Evolutionary conservation across 2,888 invertebrate genomes (phyloP), one percentile per base, ranked within the genome.

Genomic region (Endotricha flammealis): DNA sequence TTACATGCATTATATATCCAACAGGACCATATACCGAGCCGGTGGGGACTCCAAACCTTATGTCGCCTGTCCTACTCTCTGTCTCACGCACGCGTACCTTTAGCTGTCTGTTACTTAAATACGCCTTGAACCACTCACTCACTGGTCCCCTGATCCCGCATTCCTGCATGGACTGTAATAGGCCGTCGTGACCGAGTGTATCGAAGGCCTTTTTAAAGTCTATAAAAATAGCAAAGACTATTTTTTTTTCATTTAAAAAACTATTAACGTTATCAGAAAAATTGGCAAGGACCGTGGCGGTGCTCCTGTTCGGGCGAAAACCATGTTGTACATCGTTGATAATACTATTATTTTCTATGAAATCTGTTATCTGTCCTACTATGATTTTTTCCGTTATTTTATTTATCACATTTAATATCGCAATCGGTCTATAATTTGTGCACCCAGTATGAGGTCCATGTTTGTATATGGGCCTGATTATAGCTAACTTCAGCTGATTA

Each of bases 81-180:
- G 7, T 12, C 20, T 25, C 29, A 13, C 16, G 0, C 2, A 38
- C 29, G 1, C n/a, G 4, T n/a, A 20, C 25, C 9, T 25, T 12
- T 3, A 34, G 13, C 12, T 22, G 10, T 16, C 30, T 27, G 4
- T 23, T 7, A 10, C 13, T 32, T 4, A 28, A 9, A 12, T 28
- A 28, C 8, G 10, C 28, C 9, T 12, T 10, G 7, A 28, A 28
- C 28, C 42, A 45, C 1, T 12, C n/a, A n/a, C 37, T 47, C 5
- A 12, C 28, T 6, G 48, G 44, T 1, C 45, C 46, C 1, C 41
- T 20, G 2, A 48, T 41, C 3, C 48, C 48, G 34, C 46, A 50
- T 12, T 50, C 46, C 1, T 40, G 25, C 45, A 48, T 48, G 4
- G 43, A 38, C 29, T 42, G 30, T 23, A 48, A 13, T 7, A 51